phyloP scores from a whole-genome alignment of 2,113 vertebrate species.

The Ornithorhynchus anatinus region DNA sequence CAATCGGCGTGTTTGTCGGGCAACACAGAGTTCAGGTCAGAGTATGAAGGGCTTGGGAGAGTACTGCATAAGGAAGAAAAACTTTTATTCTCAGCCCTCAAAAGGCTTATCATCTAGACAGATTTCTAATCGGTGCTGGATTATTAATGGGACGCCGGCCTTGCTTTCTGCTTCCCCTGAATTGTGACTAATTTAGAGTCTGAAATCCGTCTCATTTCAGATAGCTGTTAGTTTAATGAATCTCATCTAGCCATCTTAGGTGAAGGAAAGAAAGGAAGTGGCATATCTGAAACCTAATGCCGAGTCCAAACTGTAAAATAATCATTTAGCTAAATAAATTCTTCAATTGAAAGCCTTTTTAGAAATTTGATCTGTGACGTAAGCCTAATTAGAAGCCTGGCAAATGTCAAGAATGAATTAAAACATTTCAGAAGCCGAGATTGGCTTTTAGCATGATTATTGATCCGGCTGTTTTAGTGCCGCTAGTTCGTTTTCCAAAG shows the following conservation, averaged over 20 bases:
- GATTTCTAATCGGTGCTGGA: slow-evolving; percentile 25
- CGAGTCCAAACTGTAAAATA: slow-evolving; percentile 50
- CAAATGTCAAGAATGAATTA: slow-evolving; percentile 60
- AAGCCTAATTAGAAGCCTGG: slow-evolving; percentile 54
- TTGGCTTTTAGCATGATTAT: slow-evolving; percentile 52
- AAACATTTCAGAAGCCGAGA: slow-evolving; percentile 36
- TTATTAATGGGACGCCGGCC: slow-evolving; percentile 25
- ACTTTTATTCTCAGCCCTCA: too few relatives aligned
- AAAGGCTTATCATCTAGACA: too few relatives aligned
- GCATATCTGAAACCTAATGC: slow-evolving; percentile 24
- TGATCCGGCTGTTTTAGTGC: slow-evolving; percentile 41
- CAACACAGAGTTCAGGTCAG: too few relatives aligned
- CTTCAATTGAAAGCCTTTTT: slow-evolving; percentile 52
- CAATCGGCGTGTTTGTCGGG: too few relatives aligned
- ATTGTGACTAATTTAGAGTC: slow-evolving; percentile 35
- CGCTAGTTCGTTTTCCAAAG: slow-evolving; percentile 37
- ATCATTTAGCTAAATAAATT: slow-evolving; percentile 51
- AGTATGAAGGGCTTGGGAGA: too few relatives aligned
- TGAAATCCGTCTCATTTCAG: slow-evolving; percentile 56
- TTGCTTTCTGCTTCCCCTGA: slow-evolving; percentile 11
- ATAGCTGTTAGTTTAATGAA: slow-evolving; percentile 52
- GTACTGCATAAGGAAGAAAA: too few relatives aligned
- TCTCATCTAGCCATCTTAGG: slow-evolving; percentile 30
- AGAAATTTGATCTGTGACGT: slow-evolving; percentile 54
- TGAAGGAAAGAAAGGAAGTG: slow-evolving; percentile 31